These are phyloP conservation scores for Euura lappo DNA, from an alignment of 1,140 invertebrate genomes.

Conservation along the genomic window DNA sequence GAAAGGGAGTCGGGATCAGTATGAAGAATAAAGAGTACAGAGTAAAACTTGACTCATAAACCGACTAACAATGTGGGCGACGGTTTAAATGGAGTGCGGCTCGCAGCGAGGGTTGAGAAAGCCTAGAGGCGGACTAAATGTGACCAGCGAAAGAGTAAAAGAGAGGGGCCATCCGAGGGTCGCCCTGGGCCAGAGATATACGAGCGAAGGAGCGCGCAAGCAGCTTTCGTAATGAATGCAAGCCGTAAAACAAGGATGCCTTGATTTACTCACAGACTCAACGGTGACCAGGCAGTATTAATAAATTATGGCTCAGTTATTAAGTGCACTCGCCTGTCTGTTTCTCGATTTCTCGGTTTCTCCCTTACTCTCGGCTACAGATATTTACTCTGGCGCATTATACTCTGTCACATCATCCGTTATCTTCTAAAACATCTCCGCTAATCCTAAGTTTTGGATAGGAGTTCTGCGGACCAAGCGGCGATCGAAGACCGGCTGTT, in stretches of 20 bases:
- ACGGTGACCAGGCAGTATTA: conserved; percentile 44
- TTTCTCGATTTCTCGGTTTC: conserved; percentile 10
- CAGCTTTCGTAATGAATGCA: conserved; percentile 54
- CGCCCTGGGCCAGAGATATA: conserved; percentile 43
- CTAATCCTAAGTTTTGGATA: too few relatives aligned
- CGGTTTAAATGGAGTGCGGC: conserved; percentile 19
- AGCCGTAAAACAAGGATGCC: conserved; percentile 52
- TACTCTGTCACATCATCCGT: background rate
- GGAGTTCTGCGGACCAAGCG: too few relatives aligned
- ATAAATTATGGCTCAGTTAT: conserved; percentile 54
- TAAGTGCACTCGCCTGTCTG: conserved; percentile 35
- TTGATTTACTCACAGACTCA: conserved; percentile 54
- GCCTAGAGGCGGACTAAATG: background rate
- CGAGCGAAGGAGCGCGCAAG: conserved; percentile 42
- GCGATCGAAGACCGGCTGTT: too few relatives aligned
- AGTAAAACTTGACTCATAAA: conserved; percentile 41
- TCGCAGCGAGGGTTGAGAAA: conserved; percentile 22
- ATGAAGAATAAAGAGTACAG: conserved; percentile 6
- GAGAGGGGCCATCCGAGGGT: conserved; percentile 12
- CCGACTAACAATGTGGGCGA: conserved; percentile 43
- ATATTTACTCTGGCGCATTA: background rate
- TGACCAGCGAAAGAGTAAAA: conserved; percentile 5
- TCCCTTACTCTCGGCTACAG: background rate
- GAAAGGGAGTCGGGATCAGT: conserved; percentile 2
- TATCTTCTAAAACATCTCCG: background rate